phyloP scores from a whole-genome alignment of 2,113 vertebrate species.

The Pygoscelis antarcticus region DNA sequence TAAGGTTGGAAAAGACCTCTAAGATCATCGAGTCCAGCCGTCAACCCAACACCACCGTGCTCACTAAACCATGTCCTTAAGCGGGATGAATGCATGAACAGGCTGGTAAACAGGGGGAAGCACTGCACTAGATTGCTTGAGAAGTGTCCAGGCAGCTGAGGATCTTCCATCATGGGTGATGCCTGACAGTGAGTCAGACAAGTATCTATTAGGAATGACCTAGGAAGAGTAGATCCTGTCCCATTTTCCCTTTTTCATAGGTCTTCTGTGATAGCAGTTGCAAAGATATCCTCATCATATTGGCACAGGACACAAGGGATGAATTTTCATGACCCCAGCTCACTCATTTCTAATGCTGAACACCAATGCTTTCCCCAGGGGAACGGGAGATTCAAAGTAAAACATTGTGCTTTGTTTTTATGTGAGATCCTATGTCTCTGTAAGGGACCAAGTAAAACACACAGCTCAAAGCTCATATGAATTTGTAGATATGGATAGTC shows the following conservation, averaged over 20 bases:
- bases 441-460: not conserved
- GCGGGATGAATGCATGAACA: not conserved
- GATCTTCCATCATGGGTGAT: not conserved
- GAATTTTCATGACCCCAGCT: not conserved
- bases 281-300: too few species aligned
- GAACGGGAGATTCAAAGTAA: not conserved
- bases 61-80: too few species aligned
- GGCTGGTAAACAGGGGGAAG: not conserved
- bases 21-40: too few species aligned
- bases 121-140: too few species aligned
- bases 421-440: not conserved
- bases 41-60: too few species aligned
- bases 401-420: not conserved
- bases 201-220: fast-evolving
- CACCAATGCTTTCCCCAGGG: not conserved
- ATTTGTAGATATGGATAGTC: not conserved
- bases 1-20: too few species aligned
- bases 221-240: not conserved
- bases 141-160: not conserved
- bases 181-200: not conserved
- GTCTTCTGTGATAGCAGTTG: not conserved
- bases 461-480: not conserved
- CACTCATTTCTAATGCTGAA: not conserved
- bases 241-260: not conserved
- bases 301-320: not conserved